Percentiles rank a stretch among this genome's conserved stretches.
Conservation (phyloP, 1,140 invertebrate genomes). For the Babylonia areolata region DNA sequence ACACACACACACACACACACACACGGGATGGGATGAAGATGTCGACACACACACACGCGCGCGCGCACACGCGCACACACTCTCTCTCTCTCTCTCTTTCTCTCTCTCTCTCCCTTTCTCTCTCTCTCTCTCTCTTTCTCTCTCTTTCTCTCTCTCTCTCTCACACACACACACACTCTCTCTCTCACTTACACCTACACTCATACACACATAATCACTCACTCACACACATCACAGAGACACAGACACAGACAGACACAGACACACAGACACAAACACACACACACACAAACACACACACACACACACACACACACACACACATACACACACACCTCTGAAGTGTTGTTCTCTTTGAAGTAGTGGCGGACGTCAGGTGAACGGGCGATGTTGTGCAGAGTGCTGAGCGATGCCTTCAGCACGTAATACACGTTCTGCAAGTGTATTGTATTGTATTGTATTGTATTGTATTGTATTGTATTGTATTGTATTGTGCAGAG, state of each 20-base stretch:
- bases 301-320: conserved; percentile 19
- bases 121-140: not conserved
- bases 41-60: not conserved
- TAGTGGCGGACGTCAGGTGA: conserved; percentile 61
- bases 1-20: conserved; percentile 11
- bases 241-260: not conserved
- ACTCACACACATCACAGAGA: not conserved
- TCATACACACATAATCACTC: not conserved
- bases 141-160: not conserved
- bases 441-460: too few species aligned
- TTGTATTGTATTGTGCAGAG: too few species aligned
- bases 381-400: conserved; percentile 72
- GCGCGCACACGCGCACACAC: not conserved
- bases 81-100: not conserved
- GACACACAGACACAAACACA: not conserved
- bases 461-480: too few species aligned
- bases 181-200: not conserved
- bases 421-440: conserved; percentile 73
- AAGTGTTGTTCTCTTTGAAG: conserved; percentile 68
- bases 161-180: not conserved
- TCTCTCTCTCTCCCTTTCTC: not conserved
- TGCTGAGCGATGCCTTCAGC: conserved; percentile 70
- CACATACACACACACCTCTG: conserved; percentile 57
- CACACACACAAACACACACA: not conserved
- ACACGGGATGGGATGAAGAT: too few species aligned